Base-by-base conservation (phyloP, 2,113 vertebrate species). In the Nestor notabilis region DNA sequence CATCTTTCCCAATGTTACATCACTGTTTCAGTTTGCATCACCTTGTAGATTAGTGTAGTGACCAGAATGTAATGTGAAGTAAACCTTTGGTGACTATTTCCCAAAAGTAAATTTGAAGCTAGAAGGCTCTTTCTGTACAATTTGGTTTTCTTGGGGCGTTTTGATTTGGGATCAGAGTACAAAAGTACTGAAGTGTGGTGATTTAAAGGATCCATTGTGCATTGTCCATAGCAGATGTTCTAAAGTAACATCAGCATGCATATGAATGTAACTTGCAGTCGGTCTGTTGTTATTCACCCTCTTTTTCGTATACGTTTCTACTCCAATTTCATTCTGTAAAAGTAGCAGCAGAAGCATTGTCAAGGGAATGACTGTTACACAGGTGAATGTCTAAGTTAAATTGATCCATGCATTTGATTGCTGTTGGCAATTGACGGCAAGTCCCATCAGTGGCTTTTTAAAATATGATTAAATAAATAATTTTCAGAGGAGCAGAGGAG, bases 201-300 rank as follows among this genome's bases (percentile, higher is more conserved):
- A 55, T 87, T 92, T 88, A 88, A 93, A 85, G 25, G 35, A 80
- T 77, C 81, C 50, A 71, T 93, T 96, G 87, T 96, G 31, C 27
- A 58, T 96, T 88, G 87, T 96, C 39, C 12, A 4, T 70, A 72
- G 58, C 58, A 92, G 66, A 83, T 96, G 93, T 90, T 96, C 69
- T 79, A 65, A 88, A 95, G 80, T 91, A 90, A 72, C 90, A 70
- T 92, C 83, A 89, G 10, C 20, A 4, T 71, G 61, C 50, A 90
- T 94, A 43, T 33, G 53, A 82, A 89, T 89, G 44, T 37, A 77
- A 89, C 24, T 79, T 78, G 25, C 24, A 66, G 33, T 39, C 11
- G 3, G 4, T 76, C 61, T 68, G 76, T 64, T 93, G 89, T 89
- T 84, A 25, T 47, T 87, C 50, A 24, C 35, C 60, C 2, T 14